Evolutionary conservation across 35 echinoderm and acorn worm genomes (phyloP).

Genomic region (Amphiura filiformis): DNA sequence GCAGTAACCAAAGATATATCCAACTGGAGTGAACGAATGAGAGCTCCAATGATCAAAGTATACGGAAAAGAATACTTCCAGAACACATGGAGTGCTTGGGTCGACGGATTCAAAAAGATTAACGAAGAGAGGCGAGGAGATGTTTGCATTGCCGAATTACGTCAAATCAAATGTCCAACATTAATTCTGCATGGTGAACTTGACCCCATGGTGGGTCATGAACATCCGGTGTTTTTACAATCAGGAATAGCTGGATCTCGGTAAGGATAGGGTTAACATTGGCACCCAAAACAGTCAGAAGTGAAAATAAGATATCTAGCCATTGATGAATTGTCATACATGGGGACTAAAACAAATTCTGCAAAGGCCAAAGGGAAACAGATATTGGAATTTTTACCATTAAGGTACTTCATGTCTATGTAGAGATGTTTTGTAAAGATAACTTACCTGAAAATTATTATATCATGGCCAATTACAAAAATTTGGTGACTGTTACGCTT

Average conservation of each 20-base stretch:
- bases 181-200: slow-evolving; percentile 87
- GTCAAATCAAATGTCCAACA: slow-evolving; percentile 64
- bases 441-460: too few relatives aligned
- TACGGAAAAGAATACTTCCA: slow-evolving; percentile 86
- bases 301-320: too few relatives aligned
- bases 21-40: slow-evolving; percentile 90
- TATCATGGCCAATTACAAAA: too few relatives aligned
- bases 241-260: slow-evolving; percentile 85
- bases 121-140: slow-evolving; percentile 46
- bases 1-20: slow-evolving; percentile 78
- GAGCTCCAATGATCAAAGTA: slow-evolving; percentile 76
- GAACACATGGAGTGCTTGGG: slow-evolving; percentile 69
- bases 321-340: too few relatives aligned
- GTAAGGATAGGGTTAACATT: too few relatives aligned
- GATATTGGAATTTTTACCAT: too few relatives aligned
- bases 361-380: too few relatives aligned
- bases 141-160: slow-evolving; percentile 47
- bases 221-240: slow-evolving; percentile 73
- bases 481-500: too few relatives aligned
- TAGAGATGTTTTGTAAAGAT: too few relatives aligned
- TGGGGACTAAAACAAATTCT: too few relatives aligned
- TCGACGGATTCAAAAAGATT: slow-evolving; percentile 53
- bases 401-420: too few relatives aligned
- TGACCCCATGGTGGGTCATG: slow-evolving; percentile 76
- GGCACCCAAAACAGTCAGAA: not conserved